Evolutionary conservation across 2,797 vertebrate species (phyloP).

Genomic region (Diceros bicornis): DNA sequence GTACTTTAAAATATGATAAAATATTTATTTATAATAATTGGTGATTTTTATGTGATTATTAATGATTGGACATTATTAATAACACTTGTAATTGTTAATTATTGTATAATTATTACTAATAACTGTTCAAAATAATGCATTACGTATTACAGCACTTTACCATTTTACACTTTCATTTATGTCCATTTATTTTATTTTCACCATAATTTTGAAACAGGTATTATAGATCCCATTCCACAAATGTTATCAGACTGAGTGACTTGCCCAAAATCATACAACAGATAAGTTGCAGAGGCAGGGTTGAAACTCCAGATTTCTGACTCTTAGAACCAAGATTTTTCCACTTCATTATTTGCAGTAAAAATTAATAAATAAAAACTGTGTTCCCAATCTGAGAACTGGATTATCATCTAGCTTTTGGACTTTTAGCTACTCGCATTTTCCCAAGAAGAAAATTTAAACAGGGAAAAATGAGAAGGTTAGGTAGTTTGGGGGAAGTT

Average conservation of each 20-base stretch:
- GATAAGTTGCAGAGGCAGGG: background rate
- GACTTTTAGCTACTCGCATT: background rate
- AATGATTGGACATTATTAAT: background rate
- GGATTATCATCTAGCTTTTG: background rate
- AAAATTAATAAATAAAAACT: constrained; percentile 36
- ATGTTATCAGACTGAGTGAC: background rate
- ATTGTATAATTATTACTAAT: background rate
- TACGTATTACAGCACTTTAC: background rate
- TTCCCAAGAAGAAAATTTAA: background rate
- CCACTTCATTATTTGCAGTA: background rate
- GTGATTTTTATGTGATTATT: constrained; percentile 9
- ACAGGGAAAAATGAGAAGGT: background rate
- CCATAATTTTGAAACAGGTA: constrained; percentile 22
- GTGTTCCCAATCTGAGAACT: background rate
- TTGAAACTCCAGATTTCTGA: background rate
- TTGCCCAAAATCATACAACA: background rate
- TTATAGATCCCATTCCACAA: background rate
- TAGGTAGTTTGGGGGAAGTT: background rate
- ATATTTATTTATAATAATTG: background rate
- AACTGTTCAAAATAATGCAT: background rate
- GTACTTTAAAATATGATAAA: background rate
- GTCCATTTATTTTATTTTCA: constrained; percentile 44
- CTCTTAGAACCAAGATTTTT: background rate
- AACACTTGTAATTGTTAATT: background rate
- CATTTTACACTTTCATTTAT: background rate